A percentile compares a stretch with the other conserved stretches of the same genome.
These are phyloP conservation scores for Colostygia pectinataria DNA, from an alignment of 2,888 invertebrate genomes.

Conservation along the genomic window DNA sequence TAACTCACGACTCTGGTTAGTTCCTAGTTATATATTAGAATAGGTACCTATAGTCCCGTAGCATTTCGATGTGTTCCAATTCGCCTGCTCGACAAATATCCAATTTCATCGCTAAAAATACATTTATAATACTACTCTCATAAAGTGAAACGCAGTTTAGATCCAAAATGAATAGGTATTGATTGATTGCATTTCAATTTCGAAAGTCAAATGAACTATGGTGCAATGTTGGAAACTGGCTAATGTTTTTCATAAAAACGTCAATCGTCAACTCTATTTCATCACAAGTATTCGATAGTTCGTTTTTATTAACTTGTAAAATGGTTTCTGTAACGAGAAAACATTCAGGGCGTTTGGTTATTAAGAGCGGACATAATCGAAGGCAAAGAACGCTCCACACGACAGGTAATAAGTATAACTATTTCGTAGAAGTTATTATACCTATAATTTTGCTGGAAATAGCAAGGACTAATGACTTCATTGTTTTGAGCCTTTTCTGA, in stretches of 20 bases:
- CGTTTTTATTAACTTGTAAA: constrained; percentile 31
- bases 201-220: constrained; percentile 34
- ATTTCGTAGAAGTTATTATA: constrained; percentile 24
- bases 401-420: constrained; percentile 9
- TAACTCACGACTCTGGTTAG: too few relatives aligned
- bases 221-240: constrained; percentile 25
- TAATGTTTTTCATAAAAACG: constrained; percentile 33
- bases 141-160: constrained; percentile 40
- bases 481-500: constrained; percentile 62
- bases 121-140: constrained; percentile 35
- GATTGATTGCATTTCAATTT: constrained; percentile 41
- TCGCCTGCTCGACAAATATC: constrained; percentile 30
- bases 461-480: constrained; percentile 56
- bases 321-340: constrained; percentile 21
- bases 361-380: constrained; percentile 21
- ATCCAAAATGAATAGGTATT: constrained; percentile 41
- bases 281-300: constrained; percentile 17
- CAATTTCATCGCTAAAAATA: constrained; percentile 43
- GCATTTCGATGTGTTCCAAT: constrained; percentile 34
- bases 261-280: constrained; percentile 30
- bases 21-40: too few relatives aligned
- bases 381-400: constrained; percentile 17
- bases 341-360: constrained; percentile 9
- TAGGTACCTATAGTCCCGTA: too few relatives aligned
- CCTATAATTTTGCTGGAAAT: constrained; percentile 44